Evolutionary conservation across 2,113 vertebrate species (phyloP), one percentile per base, ranked within the genome.

Genomic region (Procavia capensis): DNA sequence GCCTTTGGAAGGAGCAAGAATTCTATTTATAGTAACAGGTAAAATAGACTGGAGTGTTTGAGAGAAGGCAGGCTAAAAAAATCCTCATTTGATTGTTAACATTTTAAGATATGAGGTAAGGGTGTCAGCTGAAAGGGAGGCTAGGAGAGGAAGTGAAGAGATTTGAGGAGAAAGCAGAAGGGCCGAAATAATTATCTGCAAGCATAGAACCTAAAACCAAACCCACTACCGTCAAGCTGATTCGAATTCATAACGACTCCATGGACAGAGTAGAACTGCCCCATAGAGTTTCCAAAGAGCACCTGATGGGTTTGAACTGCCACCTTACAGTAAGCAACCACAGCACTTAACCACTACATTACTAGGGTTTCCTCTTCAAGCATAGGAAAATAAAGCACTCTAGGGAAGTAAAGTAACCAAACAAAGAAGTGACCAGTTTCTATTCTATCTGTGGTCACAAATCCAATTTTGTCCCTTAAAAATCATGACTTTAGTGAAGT

Each of bases 301-400:
- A n/a, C n/a, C n/a, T n/a, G n/a, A n/a, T n/a, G n/a, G n/a, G n/a
- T n/a, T n/a, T n/a, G n/a, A n/a, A n/a, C n/a, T n/a, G n/a, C n/a
- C n/a, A n/a, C n/a, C n/a, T n/a, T n/a, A n/a, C n/a, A n/a, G n/a
- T n/a, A n/a, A n/a, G n/a, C n/a, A n/a, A n/a, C n/a, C n/a, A n/a
- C n/a, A n/a, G n/a, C n/a, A n/a, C n/a, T n/a, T n/a, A n/a, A n/a
- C n/a, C n/a, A n/a, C n/a, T n/a, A n/a, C n/a, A n/a, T n/a, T n/a
- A n/a, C n/a, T n/a, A n/a, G n/a, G n/a, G n/a, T n/a, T n/a, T n/a
- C n/a, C n/a, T n/a, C n/a, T 86, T 22, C 34, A 66, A 68, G 14
- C 10, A 57, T 22, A 5, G 20, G 43, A 61, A 50, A 16, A 1
- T 0, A 19, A 82, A 45, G n/a, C 1, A 1, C 34, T 0, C 61